Evolutionary conservation across 2,797 vertebrate species (phyloP), one percentile per base, ranked within the genome.

Genomic region (Eospalax fontanierii): DNA sequence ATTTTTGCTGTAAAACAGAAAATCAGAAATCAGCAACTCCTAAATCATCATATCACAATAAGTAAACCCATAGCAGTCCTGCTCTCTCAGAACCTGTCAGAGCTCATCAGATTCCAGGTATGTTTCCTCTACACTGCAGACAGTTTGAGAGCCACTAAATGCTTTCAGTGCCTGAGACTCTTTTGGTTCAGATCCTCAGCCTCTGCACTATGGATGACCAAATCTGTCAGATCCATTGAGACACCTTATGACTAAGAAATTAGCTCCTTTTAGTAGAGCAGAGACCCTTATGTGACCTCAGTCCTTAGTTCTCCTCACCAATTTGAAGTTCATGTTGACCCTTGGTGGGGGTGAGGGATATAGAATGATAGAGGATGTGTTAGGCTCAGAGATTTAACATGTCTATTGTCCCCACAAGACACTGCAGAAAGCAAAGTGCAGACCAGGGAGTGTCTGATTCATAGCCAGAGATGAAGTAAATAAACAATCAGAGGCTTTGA

Each of bases 391-490:
- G 35, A 3, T 63, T 22, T 73, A 19, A 4, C 9, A 35, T 38
- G 43, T 63, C 12, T 1, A 2, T 43, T 16, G 22, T 59, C 50
- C 63, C 30, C 68, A 0, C 33, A 88, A 83, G 54, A 66, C 46
- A 92, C 94, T 91, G 57, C 91, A 30, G 74, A 71, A 81, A 0
- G 0, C 59, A 59, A 83, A 76, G 57, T 22, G 28, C 46, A 95
- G n/a, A 66, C 50, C 71, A 22, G 61, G 93, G 79, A 66, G 75
- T 78, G 1, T 63, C 33, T 93, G 91, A 94, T 88, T 54, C 89
- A 71, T 59, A 94, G 85, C 0, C 57, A 86, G 54, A 46, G 30
- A 33, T 73, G 85, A 94, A 46, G 73, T 22, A 74, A 92, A 86
- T 10, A 46, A 79, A 95, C 26, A 15, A 0, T 24, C 0, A 82